Base-by-base conservation (phyloP, 2,888 invertebrate genomes). In the Phorcus lineatus region DNA sequence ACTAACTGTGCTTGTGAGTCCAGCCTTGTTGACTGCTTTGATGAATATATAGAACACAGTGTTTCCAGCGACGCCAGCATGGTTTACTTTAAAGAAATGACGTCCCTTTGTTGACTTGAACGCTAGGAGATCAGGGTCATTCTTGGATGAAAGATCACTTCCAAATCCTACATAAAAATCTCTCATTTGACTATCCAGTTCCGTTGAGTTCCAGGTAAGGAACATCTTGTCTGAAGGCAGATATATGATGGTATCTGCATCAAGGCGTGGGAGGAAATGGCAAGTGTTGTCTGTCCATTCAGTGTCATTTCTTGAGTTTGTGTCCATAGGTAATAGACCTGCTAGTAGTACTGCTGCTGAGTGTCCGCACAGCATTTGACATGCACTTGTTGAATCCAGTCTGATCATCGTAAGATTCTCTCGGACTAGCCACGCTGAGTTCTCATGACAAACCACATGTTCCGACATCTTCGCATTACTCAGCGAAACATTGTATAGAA, bases 131-230 rank as follows among this genome's bases (percentile, higher is more conserved):
- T 82, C 83, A 22, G 88, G 87, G 11, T 57, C 66, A 19, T 70
- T 57, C 17, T 13, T 16, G 1, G 78, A 55, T 0, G 81, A 74
- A 2, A 28, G 13, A 70, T 81, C 80, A 11, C 54, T 36, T 2
- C 86, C 85, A 79, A 87, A 82, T 9, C 87, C 88, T 16, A 88
- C 77, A 55, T 57, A 67, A 28, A 82, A 82, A 57, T 84, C 83
- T 7, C 79, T 70, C 4, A 88, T 82, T 52, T 87, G 86, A 74
- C 84, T 86, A 54, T 80, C 78, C 1, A 66, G 74, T 28, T 85
- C 84, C 7, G 22, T 47, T 1, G 74, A 76, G 11, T 76, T 62
- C 87, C 87, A 88, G 0, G 70, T 9, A 11, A 88, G 36, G 17
- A 76, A 36, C n/a, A 88, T 57, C 22, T 76, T 74, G 52, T 86